Evolutionary conservation across 2,888 invertebrate genomes (phyloP).

Genomic region (Suillia variegata): DNA sequence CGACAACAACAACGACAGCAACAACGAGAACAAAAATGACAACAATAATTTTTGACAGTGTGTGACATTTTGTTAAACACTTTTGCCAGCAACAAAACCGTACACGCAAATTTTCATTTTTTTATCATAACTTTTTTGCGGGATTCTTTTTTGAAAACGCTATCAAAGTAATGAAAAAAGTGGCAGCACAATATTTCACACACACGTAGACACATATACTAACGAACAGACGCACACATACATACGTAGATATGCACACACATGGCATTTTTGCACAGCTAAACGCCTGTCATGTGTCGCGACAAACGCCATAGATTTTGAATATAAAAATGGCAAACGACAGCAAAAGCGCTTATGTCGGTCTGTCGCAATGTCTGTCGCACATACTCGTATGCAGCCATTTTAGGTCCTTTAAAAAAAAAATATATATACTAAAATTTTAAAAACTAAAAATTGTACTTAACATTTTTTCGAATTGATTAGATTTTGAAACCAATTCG

Average conservation of each 20-base stretch:
- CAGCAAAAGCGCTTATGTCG: too few relatives aligned
- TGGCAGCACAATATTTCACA: not conserved
- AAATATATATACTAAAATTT: too few relatives aligned
- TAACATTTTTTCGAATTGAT: too few relatives aligned
- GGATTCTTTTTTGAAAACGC: too few relatives aligned
- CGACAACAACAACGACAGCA: not conserved
- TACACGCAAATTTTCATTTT: too few relatives aligned
- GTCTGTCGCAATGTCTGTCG: too few relatives aligned
- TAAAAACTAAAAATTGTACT: too few relatives aligned
- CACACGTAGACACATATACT: not conserved
- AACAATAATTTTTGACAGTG: not conserved
- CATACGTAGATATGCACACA: not conserved
- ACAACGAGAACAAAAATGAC: too few relatives aligned
- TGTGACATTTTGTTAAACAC: not conserved
- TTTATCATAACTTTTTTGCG: too few relatives aligned
- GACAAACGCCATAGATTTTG: conserved; percentile 3
- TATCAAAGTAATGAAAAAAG: conserved; percentile 1
- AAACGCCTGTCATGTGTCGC: conserved; percentile 1
- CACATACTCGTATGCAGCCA: not conserved
- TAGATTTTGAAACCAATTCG: too few relatives aligned
- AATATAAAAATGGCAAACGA: not conserved
- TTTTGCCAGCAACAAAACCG: not conserved
- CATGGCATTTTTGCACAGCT: not conserved
- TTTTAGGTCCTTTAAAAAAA: too few relatives aligned
- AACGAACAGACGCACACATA: not conserved